A percentile compares a stretch with the other conserved stretches of the same genome.
These are phyloP conservation scores for Paguma larvata DNA, from an alignment of 2,797 vertebrate species.

Conservation along the genomic window DNA sequence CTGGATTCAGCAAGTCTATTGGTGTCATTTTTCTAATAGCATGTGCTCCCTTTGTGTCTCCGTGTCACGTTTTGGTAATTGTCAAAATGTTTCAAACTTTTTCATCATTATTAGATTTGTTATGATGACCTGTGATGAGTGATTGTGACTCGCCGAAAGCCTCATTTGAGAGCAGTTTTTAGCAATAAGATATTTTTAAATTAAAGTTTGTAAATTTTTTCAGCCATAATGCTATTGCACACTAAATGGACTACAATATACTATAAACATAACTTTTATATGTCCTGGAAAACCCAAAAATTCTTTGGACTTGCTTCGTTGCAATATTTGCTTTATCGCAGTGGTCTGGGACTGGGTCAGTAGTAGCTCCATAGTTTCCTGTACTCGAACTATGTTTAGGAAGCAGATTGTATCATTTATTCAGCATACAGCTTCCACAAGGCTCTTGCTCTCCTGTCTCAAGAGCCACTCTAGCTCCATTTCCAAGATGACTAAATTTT, in stretches of 20 bases:
- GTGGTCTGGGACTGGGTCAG: neutral
- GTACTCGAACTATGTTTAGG: neutral
- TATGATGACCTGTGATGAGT: neutral
- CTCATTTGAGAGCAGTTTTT: neutral
- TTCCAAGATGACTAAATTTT: neutral
- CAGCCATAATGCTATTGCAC: neutral
- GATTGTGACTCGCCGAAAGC: neutral
- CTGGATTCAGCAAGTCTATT: neutral
- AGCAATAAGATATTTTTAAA: neutral
- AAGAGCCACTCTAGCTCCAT: neutral
- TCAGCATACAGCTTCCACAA: neutral
- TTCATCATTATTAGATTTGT: neutral
- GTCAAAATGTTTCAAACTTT: neutral
- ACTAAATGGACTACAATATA: neutral
- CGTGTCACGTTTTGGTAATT: neutral
- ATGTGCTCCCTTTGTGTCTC: neutral
- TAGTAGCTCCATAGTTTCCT: neutral
- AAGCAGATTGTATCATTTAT: neutral
- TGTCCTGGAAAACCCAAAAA: neutral
- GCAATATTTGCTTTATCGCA: neutral
- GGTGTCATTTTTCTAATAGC: neutral
- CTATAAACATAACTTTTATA: neutral
- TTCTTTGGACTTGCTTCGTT: neutral
- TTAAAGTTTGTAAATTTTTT: neutral
- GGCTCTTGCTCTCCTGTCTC: neutral